These are phyloP conservation scores for Calephelis nemesis DNA, from an alignment of 1,140 invertebrate genomes.

Conservation along the genomic window DNA sequence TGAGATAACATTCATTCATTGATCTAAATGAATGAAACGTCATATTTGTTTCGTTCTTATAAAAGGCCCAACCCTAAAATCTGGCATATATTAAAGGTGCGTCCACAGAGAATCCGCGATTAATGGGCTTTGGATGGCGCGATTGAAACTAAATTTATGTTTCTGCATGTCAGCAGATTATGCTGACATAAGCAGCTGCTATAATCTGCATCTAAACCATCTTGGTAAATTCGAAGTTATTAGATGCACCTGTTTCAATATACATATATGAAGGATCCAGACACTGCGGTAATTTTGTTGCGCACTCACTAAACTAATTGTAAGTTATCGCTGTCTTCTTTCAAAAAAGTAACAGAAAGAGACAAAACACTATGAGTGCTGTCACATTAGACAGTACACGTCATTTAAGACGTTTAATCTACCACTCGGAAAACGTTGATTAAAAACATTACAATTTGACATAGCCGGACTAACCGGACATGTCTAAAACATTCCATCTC, in stretches of 20 bases:
- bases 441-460: no score
- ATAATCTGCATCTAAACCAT: constrained; percentile 46
- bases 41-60: background rate
- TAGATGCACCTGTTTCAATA: constrained; percentile 18
- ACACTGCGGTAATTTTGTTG: background rate
- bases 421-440: no score
- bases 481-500: no score
- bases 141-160: constrained; percentile 76
- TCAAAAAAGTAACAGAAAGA: no score
- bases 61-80: constrained; percentile 40
- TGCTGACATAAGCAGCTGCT: constrained; percentile 54
- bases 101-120: constrained; percentile 70
- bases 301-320: no score
- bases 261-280: background rate
- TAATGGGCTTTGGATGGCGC: constrained; percentile 64
- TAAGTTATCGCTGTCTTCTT: no score
- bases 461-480: no score
- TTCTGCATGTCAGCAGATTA: constrained; percentile 65
- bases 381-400: no score
- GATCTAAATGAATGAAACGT: no score
- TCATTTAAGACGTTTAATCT: no score
- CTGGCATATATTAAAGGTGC: constrained; percentile 65
- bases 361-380: no score
- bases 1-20: no score
- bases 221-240: constrained; percentile 24